A percentile compares a stretch with the other conserved stretches of the same genome.
Evolutionary conservation across 2,113 vertebrate genomes (phyloP).

Genomic region (Microtus oregoni): DNA sequence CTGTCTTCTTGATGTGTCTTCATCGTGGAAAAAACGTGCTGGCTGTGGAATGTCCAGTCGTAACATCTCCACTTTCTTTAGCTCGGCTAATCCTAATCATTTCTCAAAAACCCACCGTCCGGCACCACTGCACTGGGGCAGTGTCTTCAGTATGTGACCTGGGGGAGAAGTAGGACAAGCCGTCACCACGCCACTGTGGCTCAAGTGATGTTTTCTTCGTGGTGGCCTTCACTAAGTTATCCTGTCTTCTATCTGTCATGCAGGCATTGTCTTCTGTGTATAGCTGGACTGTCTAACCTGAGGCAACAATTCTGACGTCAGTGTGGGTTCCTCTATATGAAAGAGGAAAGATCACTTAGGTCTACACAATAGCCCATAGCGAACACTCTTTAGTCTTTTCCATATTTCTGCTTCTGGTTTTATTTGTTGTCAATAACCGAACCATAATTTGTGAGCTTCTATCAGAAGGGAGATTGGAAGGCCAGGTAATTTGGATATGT

Average conservation of each 20-base stretch:
- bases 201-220: background rate
- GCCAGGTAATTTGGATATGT: background rate
- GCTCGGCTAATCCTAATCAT: too few species aligned
- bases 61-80: background rate
- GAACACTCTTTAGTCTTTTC: background rate
- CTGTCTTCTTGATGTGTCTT: background rate
- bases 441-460: background rate
- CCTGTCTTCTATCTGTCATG: background rate
- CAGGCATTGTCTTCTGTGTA: background rate
- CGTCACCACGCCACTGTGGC: background rate
- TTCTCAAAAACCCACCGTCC: background rate
- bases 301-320: too few species aligned
- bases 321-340: background rate
- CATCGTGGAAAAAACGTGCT: background rate
- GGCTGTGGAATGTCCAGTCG: background rate
- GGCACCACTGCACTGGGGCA: background rate
- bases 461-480: background rate
- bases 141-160: background rate
- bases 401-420: background rate
- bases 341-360: background rate
- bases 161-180: background rate
- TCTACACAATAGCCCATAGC: background rate
- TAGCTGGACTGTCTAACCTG: background rate
- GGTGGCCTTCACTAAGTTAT: fast-evolving
- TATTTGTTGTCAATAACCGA: background rate